These are phyloP conservation scores for Ganaspis sp. DNA, from an alignment of 1,140 invertebrate species.

Conservation along the genomic window DNA sequence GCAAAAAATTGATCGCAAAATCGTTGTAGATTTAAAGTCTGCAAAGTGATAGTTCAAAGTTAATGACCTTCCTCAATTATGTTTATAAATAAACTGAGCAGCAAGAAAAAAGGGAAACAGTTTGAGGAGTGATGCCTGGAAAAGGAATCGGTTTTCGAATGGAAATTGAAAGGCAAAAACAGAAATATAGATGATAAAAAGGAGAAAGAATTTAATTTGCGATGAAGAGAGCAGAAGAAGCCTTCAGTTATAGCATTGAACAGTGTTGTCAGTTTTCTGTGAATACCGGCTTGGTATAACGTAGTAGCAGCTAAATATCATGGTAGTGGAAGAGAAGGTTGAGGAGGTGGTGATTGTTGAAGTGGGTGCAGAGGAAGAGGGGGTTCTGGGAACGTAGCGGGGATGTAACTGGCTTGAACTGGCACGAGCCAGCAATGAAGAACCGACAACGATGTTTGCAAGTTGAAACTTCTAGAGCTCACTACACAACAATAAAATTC, in stretches of 20 bases:
- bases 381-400: constrained; percentile 35
- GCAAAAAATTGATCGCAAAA: too few relatives aligned
- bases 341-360: constrained; percentile 36
- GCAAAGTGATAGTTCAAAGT: too few relatives aligned
- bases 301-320: background rate
- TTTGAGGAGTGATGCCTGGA: background rate
- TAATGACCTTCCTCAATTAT: too few relatives aligned
- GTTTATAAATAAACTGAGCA: too few relatives aligned
- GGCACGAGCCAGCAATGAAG: constrained; percentile 56
- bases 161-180: background rate
- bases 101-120: background rate
- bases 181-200: background rate
- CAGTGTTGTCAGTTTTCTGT: constrained; percentile 11
- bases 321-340: background rate
- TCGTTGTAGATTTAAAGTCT: too few relatives aligned
- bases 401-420: constrained; percentile 67
- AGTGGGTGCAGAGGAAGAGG: constrained; percentile 33
- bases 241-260: background rate
- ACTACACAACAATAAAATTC: constrained; percentile 54
- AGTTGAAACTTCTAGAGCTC: constrained; percentile 26
- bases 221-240: background rate
- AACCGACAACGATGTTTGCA: constrained; percentile 45
- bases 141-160: background rate
- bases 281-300: background rate
- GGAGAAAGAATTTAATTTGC: constrained; percentile 15